Conservation (phyloP, 2,113 vertebrate species). For the Xiphophorus hellerii region DNA sequence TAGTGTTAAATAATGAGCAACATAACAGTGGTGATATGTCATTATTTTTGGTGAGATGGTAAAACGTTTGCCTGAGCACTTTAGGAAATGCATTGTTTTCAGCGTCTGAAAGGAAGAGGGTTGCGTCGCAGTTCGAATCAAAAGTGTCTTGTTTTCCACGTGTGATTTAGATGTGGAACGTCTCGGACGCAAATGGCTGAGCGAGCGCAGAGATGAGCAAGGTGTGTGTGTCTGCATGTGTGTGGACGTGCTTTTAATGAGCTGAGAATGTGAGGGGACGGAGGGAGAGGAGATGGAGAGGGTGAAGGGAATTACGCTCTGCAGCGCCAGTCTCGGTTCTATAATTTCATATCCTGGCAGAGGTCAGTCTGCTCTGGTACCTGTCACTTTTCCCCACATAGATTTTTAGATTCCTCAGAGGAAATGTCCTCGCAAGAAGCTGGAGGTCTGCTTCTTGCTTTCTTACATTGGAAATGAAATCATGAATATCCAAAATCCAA, state of each 20-base stretch:
- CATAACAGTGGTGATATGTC: conserved; percentile 25
- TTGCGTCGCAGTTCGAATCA: neutral
- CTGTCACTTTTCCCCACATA: conserved; percentile 28
- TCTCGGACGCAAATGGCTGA: conserved; percentile 55
- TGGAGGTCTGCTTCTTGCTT: neutral
- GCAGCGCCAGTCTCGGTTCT: conserved; percentile 16
- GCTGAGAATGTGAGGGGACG: conserved; percentile 41
- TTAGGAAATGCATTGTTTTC: too few species aligned
- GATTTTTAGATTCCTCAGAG: neutral
- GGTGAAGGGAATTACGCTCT: conserved; percentile 16
- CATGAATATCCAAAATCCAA: neutral
- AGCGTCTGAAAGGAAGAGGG: neutral
- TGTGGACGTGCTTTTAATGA: conserved; percentile 70
- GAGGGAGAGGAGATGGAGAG: neutral
- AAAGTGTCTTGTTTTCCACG: conserved; percentile 11
- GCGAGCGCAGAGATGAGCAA: conserved; percentile 37
- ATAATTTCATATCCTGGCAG: conserved; percentile 23
- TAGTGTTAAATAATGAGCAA: conserved; percentile 27
- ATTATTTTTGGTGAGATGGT: conserved; percentile 42
- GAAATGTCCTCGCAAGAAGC: conserved; percentile 17
- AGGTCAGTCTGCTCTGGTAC: conserved; percentile 40
- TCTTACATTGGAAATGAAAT: neutral
- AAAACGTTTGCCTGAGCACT: conserved; percentile 19
- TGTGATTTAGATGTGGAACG: conserved; percentile 41
- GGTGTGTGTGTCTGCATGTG: conserved; percentile 51